Conservation (phyloP, 2,797 vertebrate genomes). For the Rhinoraja longicauda region DNA sequence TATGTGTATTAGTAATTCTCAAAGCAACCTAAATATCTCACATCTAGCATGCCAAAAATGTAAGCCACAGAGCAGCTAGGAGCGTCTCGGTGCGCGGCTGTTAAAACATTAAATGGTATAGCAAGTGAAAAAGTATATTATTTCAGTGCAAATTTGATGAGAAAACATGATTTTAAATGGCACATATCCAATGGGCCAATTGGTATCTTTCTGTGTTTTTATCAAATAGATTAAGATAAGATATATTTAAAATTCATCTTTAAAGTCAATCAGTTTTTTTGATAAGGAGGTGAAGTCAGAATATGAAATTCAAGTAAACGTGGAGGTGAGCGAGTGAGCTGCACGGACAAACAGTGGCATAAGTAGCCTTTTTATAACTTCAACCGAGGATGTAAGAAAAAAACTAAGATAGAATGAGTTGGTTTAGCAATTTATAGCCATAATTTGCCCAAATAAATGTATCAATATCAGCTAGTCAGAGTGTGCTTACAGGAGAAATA, state of each 20-base stretch:
- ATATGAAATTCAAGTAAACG: no score
- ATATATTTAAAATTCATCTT: neutral
- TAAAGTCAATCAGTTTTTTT: neutral
- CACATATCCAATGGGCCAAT: neutral
- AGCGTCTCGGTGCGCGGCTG: neutral
- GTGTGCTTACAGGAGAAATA: no score
- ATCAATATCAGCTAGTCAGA: no score
- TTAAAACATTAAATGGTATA: neutral
- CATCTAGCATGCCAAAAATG: no score
- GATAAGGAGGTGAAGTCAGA: neutral
- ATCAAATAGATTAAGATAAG: neutral
- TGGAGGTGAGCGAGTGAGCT: no score
- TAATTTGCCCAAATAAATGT: neutral
- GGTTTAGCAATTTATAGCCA: neutral
- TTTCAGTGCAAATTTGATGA: neutral
- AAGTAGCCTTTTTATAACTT: neutral
- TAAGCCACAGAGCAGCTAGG: neutral
- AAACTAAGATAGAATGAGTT: neutral
- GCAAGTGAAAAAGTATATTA: neutral
- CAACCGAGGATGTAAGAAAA: no score
- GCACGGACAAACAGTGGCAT: neutral
- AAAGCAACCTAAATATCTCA: neutral
- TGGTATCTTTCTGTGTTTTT: neutral
- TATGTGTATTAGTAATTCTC: neutral
- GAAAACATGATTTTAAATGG: neutral